Evolutionary conservation across 2,113 vertebrate species (phyloP), one percentile per base, ranked within the genome.

Genomic region (Callithrix jacchus): DNA sequence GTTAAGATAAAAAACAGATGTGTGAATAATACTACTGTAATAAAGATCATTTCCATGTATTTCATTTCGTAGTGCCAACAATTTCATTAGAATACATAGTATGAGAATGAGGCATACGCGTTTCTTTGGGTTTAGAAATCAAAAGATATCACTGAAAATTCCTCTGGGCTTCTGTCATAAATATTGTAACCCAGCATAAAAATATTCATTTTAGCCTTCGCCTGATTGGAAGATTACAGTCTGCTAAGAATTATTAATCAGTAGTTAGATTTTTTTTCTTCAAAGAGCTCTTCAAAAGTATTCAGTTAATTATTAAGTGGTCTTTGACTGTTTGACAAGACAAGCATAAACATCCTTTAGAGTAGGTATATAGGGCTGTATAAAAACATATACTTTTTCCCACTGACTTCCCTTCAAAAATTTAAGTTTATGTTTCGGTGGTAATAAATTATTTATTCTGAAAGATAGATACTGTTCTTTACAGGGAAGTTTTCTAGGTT

Each of bases 1-100:
- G 40, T 93, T 93, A 93, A 97, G 93, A 95, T 77, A 95, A 93
- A 95, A 95, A 80, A 35, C 82, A 96, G 74, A 96, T 87, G 58
- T 96, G 49, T 82, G 68, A 95, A 79, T 95, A 93, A 1, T 71
- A 96, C 35, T 79, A 95, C 6, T 83, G n/a, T 86, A 91, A 96
- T 89, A 95, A 95, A 89, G 52, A 95, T 27, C 21, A 91, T 87
- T 61, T 87, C 25, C 71, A 76, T 40, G 14, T 66, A 79, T 91
- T 97, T 97, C 89, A 82, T 76, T 95, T 91, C 14, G 47, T 89
- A 96, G 68, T 71, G 90, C 92, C 27, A 87, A 89, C 25, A 77
- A 56, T 68, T 2, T 83, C 80, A 95, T 93, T 77, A 77, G 77
- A 86, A 77, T 83, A 91, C 3, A 76, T 71, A 9, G 23, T 27